Base-by-base conservation (phyloP, 2,113 vertebrate genomes). In the Oncorhynchus gorbuscha region DNA sequence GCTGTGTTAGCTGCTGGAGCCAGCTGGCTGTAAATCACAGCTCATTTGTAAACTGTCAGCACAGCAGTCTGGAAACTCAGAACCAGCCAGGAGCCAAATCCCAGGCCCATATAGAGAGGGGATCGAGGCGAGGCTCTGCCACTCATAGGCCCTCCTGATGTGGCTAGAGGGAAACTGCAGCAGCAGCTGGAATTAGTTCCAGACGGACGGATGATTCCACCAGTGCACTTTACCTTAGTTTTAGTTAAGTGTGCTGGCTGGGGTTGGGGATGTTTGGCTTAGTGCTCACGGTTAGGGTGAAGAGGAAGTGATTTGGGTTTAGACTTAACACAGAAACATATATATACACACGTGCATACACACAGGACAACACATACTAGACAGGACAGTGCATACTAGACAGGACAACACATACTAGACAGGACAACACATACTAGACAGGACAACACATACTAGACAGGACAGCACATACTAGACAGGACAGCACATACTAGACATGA, bases 41-140 rank as follows among this genome's bases (percentile, higher is more conserved):
- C 92, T 93, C 92, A 93, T 93, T 93, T 94, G 93, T 94, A 89
- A 93, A 89, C 92, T 93, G 93, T 94, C 93, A 93, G 91, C 91
- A 88, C 92, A 87, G 89, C 90, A 88, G 91, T 91, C 90, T 90
- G 88, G 89, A 88, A 85, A 89, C 86, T 82, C 26, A 71, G 84
- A 85, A 80, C 84, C 45, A 87, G 88, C 88, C 83, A 77, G 0
- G 45, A 87, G 92, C 92, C 93, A 93, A 89, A 87, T 86, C 83
- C 74, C 76, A 79, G 85, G 78, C 78, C 80, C 74, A 75, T 87
- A 81, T 76, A 80, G 91, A 80, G 61, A 73, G 81, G 85, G 85
- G 83, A 91, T 88, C 85, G 51, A 55, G 51, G 51, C 14, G 85
- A 79, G 87, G 84, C 89, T 9, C 2, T 90, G 89, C 88, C 91